Conservation (phyloP, 2,797 vertebrate genomes). For the Myoxocephalus aenaeus region DNA sequence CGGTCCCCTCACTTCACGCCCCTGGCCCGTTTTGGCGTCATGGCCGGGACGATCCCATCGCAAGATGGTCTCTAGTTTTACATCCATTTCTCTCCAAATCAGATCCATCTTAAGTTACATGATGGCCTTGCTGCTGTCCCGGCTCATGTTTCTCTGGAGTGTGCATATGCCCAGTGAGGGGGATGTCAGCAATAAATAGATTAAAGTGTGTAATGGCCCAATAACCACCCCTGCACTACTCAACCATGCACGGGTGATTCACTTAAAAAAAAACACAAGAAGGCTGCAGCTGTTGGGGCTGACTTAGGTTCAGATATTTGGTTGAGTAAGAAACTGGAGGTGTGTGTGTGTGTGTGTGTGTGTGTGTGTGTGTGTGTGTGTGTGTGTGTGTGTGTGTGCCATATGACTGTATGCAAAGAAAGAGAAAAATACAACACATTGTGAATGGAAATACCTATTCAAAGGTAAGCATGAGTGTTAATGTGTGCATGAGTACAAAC, state of each 20-base stretch:
- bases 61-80: conserved; percentile 2
- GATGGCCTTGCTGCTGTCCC: conserved; percentile 51
- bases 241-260: conserved; percentile 56
- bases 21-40: not conserved
- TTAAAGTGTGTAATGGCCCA: conserved; percentile 76
- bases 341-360: conserved; percentile 12
- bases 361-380: conserved; percentile 24
- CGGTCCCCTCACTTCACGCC: not conserved
- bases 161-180: conserved; percentile 59
- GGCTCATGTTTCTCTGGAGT: conserved; percentile 62
- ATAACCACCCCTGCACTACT: conserved; percentile 61
- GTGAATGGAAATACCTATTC: conserved; percentile 22
- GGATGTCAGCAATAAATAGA: conserved; percentile 77
- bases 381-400: conserved; percentile 6
- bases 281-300: conserved; percentile 75
- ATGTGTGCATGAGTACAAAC: conserved; percentile 39
- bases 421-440: not conserved
- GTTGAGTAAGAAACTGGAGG: conserved; percentile 54
- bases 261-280: conserved; percentile 38
- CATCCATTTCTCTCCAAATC: conserved; percentile 28
- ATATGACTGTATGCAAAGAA: conserved; percentile 4
- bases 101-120: conserved; percentile 54
- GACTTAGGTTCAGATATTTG: conserved; percentile 62
- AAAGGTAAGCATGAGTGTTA: conserved; percentile 38
- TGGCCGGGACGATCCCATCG: not conserved